phyloP scores from a whole-genome alignment of 1,140 invertebrate genomes.

The Ceratina australensis region DNA sequence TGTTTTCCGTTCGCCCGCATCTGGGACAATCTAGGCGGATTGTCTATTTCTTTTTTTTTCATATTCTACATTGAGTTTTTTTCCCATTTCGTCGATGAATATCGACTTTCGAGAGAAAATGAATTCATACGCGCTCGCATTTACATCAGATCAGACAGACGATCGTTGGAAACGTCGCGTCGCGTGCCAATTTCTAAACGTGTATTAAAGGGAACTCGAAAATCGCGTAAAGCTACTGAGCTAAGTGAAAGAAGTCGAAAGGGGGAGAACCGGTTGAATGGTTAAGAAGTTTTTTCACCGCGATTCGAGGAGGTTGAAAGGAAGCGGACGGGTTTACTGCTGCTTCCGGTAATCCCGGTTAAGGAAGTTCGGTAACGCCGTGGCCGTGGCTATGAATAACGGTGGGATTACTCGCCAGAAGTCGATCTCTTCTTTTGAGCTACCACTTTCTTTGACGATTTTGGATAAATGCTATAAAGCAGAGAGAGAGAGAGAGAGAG shows the following conservation, averaged over 20 bases:
- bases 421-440: constrained; percentile 48
- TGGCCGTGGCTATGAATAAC: constrained; percentile 62
- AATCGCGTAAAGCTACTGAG: not conserved
- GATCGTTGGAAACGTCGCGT: too few species aligned
- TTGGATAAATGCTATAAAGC: not conserved
- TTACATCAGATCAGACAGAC: too few species aligned
- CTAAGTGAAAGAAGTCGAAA: constrained; percentile 9
- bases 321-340: constrained; percentile 35
- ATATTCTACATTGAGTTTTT: too few species aligned
- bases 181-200: too few species aligned
- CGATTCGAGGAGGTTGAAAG: constrained; percentile 31
- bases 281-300: constrained; percentile 66
- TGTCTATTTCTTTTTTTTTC: too few species aligned
- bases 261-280: constrained; percentile 21
- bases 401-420: constrained; percentile 60
- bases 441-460: not conserved
- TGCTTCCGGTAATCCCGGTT: constrained; percentile 63
- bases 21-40: not conserved
- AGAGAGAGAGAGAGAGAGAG: too few species aligned
- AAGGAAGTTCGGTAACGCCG: constrained; percentile 58
- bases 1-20: constrained; percentile 19
- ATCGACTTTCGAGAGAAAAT: too few species aligned
- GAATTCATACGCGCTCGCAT: too few species aligned
- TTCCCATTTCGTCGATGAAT: too few species aligned
- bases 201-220: too few species aligned